These are phyloP conservation scores for Cettia cetti DNA, from an alignment of 2,113 vertebrate genomes.

Conservation along the genomic window DNA sequence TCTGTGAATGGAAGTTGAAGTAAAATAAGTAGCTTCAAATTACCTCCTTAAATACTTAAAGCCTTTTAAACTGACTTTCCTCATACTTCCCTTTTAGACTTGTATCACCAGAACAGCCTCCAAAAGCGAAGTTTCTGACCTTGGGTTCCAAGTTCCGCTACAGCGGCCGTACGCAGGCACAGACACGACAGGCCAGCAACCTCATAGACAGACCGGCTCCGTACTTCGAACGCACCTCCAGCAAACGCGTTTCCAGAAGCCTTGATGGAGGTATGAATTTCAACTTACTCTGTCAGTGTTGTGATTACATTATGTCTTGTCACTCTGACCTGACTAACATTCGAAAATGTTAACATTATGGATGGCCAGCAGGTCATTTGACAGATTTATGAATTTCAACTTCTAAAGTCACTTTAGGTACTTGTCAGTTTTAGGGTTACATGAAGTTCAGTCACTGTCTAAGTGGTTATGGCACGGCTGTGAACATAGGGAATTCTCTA, in stretches of 20 bases:
- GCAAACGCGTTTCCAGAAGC: constrained; percentile 82
- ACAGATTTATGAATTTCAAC: background rate
- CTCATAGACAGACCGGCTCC: constrained; percentile 86
- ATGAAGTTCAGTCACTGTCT: background rate
- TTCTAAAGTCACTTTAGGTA: background rate
- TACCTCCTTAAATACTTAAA: background rate
- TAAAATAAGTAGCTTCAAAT: background rate
- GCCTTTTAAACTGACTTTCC: background rate
- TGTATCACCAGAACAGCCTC: constrained; percentile 81
- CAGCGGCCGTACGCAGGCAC: constrained; percentile 85
- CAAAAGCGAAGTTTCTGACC: constrained; percentile 84
- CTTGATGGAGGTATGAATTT: constrained; percentile 79
- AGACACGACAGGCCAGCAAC: constrained; percentile 83
- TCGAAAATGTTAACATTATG: rapidly evolving
- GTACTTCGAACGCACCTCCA: constrained; percentile 79
- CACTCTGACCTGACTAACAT: background rate
- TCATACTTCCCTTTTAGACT: constrained; percentile 62
- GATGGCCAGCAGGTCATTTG: background rate
- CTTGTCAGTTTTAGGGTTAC: background rate
- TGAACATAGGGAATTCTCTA: background rate
- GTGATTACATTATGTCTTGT: background rate
- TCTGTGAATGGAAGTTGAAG: background rate
- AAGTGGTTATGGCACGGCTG: background rate
- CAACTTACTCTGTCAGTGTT: background rate
- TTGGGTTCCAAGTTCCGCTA: constrained; percentile 89